Evolutionary conservation across 1,140 invertebrate genomes (phyloP).

Genomic region (Pseudomyrmex gracilis): DNA sequence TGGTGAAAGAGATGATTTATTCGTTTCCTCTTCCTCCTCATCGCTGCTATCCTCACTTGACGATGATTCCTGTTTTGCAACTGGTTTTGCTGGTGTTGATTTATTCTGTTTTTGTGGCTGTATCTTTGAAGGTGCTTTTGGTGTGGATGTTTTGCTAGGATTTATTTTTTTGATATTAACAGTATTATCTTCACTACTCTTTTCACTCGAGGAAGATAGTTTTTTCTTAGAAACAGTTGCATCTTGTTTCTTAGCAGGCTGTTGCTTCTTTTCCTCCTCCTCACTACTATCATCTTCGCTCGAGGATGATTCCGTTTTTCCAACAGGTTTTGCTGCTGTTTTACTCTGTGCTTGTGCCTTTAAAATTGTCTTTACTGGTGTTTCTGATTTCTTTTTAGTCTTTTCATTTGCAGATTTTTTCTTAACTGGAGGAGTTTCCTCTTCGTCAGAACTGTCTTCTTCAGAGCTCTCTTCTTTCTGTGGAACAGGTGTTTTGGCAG

Average conservation of each 20-base stretch:
- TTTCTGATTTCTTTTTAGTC: conserved; percentile 59
- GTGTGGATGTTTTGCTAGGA: not conserved
- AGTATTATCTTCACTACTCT: too few species aligned
- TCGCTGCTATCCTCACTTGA: conserved; percentile 71
- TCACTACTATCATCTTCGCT: too few species aligned
- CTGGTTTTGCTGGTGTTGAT: not conserved
- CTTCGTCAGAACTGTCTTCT: conserved; percentile 78
- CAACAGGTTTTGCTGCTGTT: not conserved
- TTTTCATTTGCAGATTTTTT: conserved; percentile 46
- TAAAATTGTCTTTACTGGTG: conserved; percentile 33
- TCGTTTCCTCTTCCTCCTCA: conserved; percentile 58
- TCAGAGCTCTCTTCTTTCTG: conserved; percentile 85
- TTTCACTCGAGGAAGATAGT: conserved; percentile 66
- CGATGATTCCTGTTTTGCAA: conserved; percentile 61
- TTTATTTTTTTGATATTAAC: conserved; percentile 3
- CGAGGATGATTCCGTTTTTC: too few species aligned
- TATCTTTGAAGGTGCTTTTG: conserved; percentile 6
- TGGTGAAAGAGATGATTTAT: conserved; percentile 6
- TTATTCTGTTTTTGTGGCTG: conserved; percentile 40
- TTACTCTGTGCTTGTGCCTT: conserved; percentile 49
- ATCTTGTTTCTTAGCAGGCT: too few species aligned
- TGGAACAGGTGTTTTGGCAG: conserved; percentile 49
- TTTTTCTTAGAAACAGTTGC: conserved; percentile 37
- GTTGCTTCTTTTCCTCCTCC: too few species aligned
- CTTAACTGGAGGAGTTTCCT: conserved; percentile 26